Evolutionary conservation across 2,797 vertebrate genomes (phyloP).

Genomic region (Anabas testudineus): DNA sequence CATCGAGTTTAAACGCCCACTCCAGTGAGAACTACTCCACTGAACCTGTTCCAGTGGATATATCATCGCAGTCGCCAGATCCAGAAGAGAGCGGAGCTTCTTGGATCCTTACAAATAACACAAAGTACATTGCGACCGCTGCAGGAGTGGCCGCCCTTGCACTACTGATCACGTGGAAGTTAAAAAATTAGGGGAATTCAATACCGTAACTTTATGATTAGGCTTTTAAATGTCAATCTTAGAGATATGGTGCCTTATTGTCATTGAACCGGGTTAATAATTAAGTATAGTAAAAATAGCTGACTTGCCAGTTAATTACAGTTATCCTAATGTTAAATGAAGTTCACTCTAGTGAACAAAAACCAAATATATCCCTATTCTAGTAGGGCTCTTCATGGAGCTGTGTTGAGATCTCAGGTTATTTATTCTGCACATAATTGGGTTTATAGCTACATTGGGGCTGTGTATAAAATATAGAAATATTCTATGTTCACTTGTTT

Average conservation of each 20-base stretch:
- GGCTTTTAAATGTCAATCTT: conserved; percentile 36
- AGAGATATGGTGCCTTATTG: conserved; percentile 59
- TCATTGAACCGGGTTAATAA: conserved; percentile 55
- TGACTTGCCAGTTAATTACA: conserved; percentile 36
- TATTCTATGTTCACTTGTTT: conserved; percentile 36
- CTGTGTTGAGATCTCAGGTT: conserved; percentile 39
- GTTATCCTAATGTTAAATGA: conserved; percentile 18
- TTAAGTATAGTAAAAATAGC: conserved; percentile 54
- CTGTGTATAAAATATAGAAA: conserved; percentile 12
- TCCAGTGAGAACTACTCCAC: conserved; percentile 14
- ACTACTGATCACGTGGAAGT: conserved; percentile 76
- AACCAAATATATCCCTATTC: conserved; percentile 13
- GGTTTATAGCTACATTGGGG: conserved; percentile 4
- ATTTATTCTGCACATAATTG: conserved; percentile 37
- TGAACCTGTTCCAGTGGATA: conserved; percentile 18
- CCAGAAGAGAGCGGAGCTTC: conserved; percentile 9
- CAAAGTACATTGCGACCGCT: conserved; percentile 67
- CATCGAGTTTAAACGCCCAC: background rate
- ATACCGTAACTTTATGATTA: too few relatives aligned
- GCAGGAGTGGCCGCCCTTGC: conserved; percentile 69
- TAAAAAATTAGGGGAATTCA: conserved; percentile 68
- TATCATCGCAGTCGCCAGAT: conserved; percentile 6
- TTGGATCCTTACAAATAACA: background rate
- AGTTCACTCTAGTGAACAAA: conserved; percentile 5
- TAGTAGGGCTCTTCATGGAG: background rate